A percentile compares a stretch with the other conserved stretches of the same genome.
phyloP scores from a whole-genome alignment of 2,113 vertebrate species.

The Phocoena sinus region DNA sequence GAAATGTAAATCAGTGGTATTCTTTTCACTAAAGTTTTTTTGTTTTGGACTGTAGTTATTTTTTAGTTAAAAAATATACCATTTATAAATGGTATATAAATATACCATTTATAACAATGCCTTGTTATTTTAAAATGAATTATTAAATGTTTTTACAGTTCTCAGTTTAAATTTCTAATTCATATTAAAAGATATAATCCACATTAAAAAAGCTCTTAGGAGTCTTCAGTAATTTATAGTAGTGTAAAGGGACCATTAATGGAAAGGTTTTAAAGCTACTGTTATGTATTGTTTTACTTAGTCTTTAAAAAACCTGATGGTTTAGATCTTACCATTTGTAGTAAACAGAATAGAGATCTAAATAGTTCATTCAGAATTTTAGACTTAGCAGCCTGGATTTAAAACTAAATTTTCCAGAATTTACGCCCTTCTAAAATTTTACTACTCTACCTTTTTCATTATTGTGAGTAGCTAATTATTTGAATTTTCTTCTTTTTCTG shows the following conservation, averaged over 20 bases:
- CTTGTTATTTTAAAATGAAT: not conserved
- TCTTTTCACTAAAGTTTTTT: not conserved
- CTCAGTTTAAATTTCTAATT: slow-evolving; percentile 40
- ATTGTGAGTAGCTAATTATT: not conserved
- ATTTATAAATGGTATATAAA: not conserved
- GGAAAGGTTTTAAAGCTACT: not conserved
- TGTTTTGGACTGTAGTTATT: not conserved
- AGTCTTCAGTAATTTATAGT: not conserved
- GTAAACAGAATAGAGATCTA: not conserved
- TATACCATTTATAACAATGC: not conserved
- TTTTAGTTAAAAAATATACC: not conserved
- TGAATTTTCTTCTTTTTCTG: not conserved
- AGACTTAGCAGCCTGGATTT: not conserved
- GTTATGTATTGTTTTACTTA: not conserved
- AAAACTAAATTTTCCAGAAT: not conserved
- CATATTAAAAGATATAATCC: not conserved
- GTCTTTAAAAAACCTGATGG: not conserved
- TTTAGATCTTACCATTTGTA: not conserved
- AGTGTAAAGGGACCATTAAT: not conserved
- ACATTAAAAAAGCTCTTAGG: not conserved
- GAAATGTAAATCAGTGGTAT: not conserved
- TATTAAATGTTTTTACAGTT: not conserved
- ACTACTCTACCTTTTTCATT: not conserved
- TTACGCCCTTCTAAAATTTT: not conserved
- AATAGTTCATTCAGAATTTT: slow-evolving; percentile 10